Conservation (phyloP, 2,888 invertebrate species). For the Baccha elongata region DNA sequence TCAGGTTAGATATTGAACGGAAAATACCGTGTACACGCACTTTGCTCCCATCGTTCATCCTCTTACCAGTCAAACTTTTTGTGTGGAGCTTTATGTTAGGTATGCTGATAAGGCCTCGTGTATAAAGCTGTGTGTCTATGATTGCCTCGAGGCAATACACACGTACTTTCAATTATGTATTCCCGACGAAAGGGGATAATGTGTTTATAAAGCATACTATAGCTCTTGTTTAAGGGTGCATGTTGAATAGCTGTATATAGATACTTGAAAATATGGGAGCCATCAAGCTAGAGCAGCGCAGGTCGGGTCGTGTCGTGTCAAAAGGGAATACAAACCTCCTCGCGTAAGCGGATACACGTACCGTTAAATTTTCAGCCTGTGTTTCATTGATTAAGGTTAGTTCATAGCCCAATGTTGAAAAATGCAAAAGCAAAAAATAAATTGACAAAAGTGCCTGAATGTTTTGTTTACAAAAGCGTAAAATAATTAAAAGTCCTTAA, state of each 20-base stretch:
- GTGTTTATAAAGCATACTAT: slow-evolving; percentile 47
- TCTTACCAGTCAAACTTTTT: slow-evolving; percentile 13
- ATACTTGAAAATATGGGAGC: neutral
- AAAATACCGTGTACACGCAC: neutral
- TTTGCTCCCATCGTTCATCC: neutral
- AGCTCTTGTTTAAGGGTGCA: neutral
- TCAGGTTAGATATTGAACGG: slow-evolving; percentile 35
- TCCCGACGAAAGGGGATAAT: slow-evolving; percentile 53
- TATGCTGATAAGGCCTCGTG: slow-evolving; percentile 8
- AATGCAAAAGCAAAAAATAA: slow-evolving; percentile 13
- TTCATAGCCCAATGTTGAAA: slow-evolving; percentile 33
- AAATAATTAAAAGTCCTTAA: slow-evolving; percentile 70
- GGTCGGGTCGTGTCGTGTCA: neutral
- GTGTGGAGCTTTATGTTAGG: slow-evolving; percentile 20
- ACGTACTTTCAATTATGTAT: slow-evolving; percentile 57
- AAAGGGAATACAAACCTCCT: neutral
- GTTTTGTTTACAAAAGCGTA: slow-evolving; percentile 54
- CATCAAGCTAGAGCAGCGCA: neutral
- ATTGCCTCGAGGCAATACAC: slow-evolving; percentile 3
- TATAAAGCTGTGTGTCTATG: slow-evolving; percentile 11
- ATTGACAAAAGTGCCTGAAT: slow-evolving; percentile 3
- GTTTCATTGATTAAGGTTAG: slow-evolving; percentile 3
- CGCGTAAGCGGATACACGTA: neutral
- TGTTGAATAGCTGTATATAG: neutral
- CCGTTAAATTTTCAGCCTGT: slow-evolving; percentile 39